A percentile compares a stretch with the other conserved stretches of the same genome.
These are phyloP conservation scores for Ibidorhyncha struthersii DNA, from an alignment of 2,113 vertebrate species.

Conservation along the genomic window DNA sequence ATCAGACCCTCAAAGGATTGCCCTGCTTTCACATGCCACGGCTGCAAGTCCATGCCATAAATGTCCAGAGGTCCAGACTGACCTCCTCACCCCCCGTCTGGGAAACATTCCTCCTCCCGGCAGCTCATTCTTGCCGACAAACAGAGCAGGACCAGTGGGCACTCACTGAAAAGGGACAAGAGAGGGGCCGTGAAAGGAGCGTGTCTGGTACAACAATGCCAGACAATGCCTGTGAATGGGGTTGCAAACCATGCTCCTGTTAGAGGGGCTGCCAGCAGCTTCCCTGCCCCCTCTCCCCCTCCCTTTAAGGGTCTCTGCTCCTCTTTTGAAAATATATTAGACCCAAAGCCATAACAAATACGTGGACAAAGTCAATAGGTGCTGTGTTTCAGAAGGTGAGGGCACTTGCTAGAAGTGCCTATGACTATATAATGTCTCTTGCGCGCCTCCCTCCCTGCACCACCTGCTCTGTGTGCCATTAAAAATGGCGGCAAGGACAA, in stretches of 20 bases:
- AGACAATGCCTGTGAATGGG: constrained; percentile 30
- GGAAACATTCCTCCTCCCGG: constrained; percentile 62
- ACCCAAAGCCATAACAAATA: background rate
- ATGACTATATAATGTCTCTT: rapidly evolving
- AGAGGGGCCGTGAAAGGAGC: constrained; percentile 44
- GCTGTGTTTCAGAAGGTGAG: background rate
- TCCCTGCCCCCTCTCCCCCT: constrained; percentile 13
- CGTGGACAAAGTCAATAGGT: background rate
- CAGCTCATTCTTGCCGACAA: constrained; percentile 67
- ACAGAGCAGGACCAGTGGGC: constrained; percentile 62
- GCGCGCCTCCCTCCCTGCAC: rapidly evolving
- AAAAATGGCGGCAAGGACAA: background rate
- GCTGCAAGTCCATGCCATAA: constrained; percentile 59
- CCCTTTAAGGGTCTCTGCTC: background rate
- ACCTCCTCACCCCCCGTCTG: constrained; percentile 79
- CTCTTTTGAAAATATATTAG: background rate
- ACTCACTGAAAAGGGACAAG: constrained; percentile 49
- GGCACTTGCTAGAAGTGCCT: background rate
- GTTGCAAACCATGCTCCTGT: constrained; percentile 10
- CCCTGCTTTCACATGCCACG: constrained; percentile 72
- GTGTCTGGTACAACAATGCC: constrained; percentile 44
- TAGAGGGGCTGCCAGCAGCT: constrained; percentile 30
- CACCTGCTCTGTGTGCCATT: background rate
- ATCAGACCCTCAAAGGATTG: constrained; percentile 1
- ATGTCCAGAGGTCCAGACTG: constrained; percentile 88